Base-by-base conservation (phyloP, 2,888 invertebrate genomes). In the Caenorhabditis japonica region DNA sequence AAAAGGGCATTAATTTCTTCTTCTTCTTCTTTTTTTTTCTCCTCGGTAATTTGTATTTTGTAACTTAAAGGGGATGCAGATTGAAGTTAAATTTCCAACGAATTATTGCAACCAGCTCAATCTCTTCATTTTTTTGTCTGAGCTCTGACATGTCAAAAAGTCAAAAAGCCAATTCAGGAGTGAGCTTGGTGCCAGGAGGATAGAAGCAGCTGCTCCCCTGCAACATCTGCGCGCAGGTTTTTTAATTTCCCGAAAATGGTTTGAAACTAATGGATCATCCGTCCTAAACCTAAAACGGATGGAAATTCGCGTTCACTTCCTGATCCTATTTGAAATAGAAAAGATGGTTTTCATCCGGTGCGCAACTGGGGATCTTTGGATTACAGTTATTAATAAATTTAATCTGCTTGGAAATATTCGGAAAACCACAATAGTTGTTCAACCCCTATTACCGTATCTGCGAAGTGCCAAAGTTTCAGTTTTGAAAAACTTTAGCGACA, bases 191-290 rank as follows among this genome's bases (percentile, higher is more conserved):
- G 66, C 66, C 66, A 66, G 66, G 66, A 34, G 49, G 43, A 43
- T 41, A 34, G 51, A 55, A 66, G 66, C 66, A 56, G 66, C 66
- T 66, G 66, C 56, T 34, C n/a, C 17, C 15, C 23, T 39, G 17
- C 36, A 47, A 64, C 66, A 66, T 56, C 66, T 66, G 66, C 66
- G 56, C 66, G 56, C 66, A 66, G 66, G 66, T 66, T 66, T 66
- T 66, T 66, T 66, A 66, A 66, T 66, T 30, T 30, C 33, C 66
- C 49, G 36, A 66, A 66, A 66, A 49, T 56, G 56, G 64, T 56
- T 62, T 19, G 51, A 56, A 66, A 66, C 66, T 66, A 66, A 66
- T 66, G 66, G 66, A 66, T 66, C 56, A 66, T 66, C 51, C 39
- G 30, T 30, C 10, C 7, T 10, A 30, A 30, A 30, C 30, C 30